Conservation (phyloP, 2,113 vertebrate species). For the Spermophilus dauricus region DNA sequence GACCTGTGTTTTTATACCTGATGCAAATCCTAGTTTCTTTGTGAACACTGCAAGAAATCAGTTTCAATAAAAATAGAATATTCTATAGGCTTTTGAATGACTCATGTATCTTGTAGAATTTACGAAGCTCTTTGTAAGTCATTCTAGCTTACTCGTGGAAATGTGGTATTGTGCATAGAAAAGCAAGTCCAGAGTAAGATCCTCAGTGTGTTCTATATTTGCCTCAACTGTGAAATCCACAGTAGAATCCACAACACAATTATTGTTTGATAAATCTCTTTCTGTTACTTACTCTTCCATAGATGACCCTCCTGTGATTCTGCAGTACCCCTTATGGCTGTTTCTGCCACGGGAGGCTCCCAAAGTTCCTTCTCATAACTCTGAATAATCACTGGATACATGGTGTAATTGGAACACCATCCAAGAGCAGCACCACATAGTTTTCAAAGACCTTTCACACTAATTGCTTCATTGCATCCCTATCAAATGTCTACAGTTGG, state of each 20-base stretch:
- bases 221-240: not conserved
- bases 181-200: not conserved
- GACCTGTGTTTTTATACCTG: not conserved
- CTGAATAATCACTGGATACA: rapidly evolving
- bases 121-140: not conserved
- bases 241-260: not conserved
- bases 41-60: not conserved
- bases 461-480: not conserved
- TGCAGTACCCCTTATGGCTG: not conserved
- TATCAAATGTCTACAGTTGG: not conserved
- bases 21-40: not conserved
- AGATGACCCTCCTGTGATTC: not conserved
- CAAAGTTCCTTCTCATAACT: too few relatives aligned
- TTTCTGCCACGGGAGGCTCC: not conserved
- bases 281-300: not conserved
- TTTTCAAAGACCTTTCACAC: not conserved
- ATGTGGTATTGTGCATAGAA: not conserved
- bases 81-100: not conserved
- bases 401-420: not conserved
- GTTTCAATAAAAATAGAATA: not conserved
- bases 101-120: rapidly evolving
- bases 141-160: not conserved
- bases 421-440: rapidly evolving
- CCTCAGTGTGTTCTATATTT: not conserved
- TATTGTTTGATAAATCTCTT: not conserved